Evolutionary conservation across 2,888 invertebrate genomes (phyloP).

Genomic region (Nomada fucata): DNA sequence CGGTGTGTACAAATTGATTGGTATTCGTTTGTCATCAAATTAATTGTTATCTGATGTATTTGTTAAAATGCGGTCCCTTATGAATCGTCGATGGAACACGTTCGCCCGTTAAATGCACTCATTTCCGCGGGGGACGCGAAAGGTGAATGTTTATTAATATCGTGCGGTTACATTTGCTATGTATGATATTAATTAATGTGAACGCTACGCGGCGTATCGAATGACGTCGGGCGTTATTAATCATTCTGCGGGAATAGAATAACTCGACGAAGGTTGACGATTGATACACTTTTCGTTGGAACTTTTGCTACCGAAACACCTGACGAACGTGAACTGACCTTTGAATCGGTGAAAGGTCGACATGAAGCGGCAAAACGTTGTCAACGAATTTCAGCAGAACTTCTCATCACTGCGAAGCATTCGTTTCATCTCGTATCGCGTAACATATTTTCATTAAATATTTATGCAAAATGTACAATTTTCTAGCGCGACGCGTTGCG

Average conservation of each 20-base stretch:
- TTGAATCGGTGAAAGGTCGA: background rate
- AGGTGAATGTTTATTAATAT: conserved; percentile 39
- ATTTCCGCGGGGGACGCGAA: background rate
- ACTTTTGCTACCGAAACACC: too few species aligned
- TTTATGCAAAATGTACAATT: too few species aligned
- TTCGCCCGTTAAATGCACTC: conserved; percentile 14
- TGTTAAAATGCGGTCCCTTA: conserved; percentile 8
- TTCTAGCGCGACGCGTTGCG: too few species aligned
- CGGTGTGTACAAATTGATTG: conserved; percentile 12
- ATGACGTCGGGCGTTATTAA: background rate
- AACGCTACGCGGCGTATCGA: conserved; percentile 2
- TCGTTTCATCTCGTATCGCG: too few species aligned
- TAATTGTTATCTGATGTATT: conserved; percentile 42
- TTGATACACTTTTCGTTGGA: background rate
- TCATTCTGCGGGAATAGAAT: too few species aligned
- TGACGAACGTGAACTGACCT: too few species aligned
- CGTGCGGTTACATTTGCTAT: conserved; percentile 20
- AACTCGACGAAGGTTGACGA: background rate
- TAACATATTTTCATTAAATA: too few species aligned
- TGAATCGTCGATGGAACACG: conserved; percentile 24
- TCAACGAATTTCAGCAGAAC: background rate
- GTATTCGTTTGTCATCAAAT: conserved; percentile 40
- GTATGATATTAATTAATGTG: conserved; percentile 31
- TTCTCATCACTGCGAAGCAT: too few species aligned
- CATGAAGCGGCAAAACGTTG: too few species aligned